phyloP scores from a whole-genome alignment of 2,888 invertebrate species.

The Lordiphosa andalusiaca region DNA sequence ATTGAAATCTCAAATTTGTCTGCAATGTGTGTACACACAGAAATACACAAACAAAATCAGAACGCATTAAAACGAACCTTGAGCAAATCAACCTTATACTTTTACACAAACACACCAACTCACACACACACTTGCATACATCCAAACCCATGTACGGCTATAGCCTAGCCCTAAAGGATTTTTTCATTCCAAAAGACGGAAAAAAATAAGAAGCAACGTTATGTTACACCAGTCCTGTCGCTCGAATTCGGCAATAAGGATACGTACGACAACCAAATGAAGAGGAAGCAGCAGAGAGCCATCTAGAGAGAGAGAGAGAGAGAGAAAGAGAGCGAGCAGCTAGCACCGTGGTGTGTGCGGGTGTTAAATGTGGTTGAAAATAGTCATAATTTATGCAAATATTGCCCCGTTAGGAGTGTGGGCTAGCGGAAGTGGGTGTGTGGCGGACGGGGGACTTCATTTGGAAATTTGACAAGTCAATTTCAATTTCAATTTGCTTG shows the following conservation, averaged over 20 bases:
- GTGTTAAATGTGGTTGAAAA: slow-evolving; percentile 37
- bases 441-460: background rate
- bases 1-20: slow-evolving; percentile 31
- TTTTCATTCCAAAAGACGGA: slow-evolving; percentile 36
- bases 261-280: slow-evolving; percentile 38
- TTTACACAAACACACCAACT: slow-evolving; percentile 39
- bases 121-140: slow-evolving; percentile 16
- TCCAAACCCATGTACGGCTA: slow-evolving; percentile 4
- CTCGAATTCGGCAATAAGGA: slow-evolving; percentile 64
- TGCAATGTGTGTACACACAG: slow-evolving; percentile 45
- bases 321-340: slow-evolving; percentile 8
- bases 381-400: slow-evolving; percentile 55
- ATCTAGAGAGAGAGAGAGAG: slow-evolving; percentile 17
- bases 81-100: slow-evolving; percentile 67
- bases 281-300: slow-evolving; percentile 38
- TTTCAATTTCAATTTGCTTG: slow-evolving; percentile 42
- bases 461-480: slow-evolving; percentile 42
- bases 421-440: background rate
- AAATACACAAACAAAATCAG: slow-evolving; percentile 54
- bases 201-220: slow-evolving; percentile 25
- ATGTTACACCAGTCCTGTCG: slow-evolving; percentile 23
- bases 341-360: slow-evolving; percentile 46
- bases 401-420: no score
- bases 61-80: slow-evolving; percentile 66
- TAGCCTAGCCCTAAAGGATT: slow-evolving; percentile 55